These are phyloP conservation scores for Bujurquina vittata DNA, from an alignment of 2,113 vertebrate species.

Conservation along the genomic window DNA sequence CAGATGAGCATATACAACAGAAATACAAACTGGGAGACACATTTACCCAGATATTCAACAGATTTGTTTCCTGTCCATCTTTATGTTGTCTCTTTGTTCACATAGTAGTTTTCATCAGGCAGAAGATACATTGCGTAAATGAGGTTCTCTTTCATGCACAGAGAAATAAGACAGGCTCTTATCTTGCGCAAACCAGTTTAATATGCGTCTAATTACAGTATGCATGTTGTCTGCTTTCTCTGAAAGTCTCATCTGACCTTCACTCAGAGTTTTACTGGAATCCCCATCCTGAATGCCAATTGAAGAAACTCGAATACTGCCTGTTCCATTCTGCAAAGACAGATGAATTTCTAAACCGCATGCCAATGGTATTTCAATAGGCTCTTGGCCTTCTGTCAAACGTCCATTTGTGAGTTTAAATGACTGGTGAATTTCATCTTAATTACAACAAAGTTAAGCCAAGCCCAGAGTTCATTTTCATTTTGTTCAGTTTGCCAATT, in stretches of 20 bases:
- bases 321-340: conserved; percentile 50
- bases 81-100: not conserved
- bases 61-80: conserved; percentile 28
- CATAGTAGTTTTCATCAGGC: not conserved
- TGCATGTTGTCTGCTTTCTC: conserved; percentile 84
- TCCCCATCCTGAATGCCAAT: conserved; percentile 60
- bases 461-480: conserved; percentile 75
- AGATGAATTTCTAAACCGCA: conserved; percentile 66
- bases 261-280: conserved; percentile 71
- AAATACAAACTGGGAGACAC: conserved; percentile 6
- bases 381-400: conserved; percentile 79
- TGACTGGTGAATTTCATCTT: conserved; percentile 78
- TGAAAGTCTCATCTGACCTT: conserved; percentile 83
- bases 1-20: conserved; percentile 68
- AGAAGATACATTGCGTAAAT: conserved; percentile 13
- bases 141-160: conserved; percentile 2
- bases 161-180: not conserved
- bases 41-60: conserved; percentile 28
- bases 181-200: not conserved
- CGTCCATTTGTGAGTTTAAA: conserved; percentile 77
- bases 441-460: conserved; percentile 74
- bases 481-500: conserved; percentile 74
- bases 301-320: conserved; percentile 49
- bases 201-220: conserved; percentile 17
- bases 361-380: conserved; percentile 73